Conservation (phyloP, 2,113 vertebrate genomes). For the Chaetodon trifascialis region DNA sequence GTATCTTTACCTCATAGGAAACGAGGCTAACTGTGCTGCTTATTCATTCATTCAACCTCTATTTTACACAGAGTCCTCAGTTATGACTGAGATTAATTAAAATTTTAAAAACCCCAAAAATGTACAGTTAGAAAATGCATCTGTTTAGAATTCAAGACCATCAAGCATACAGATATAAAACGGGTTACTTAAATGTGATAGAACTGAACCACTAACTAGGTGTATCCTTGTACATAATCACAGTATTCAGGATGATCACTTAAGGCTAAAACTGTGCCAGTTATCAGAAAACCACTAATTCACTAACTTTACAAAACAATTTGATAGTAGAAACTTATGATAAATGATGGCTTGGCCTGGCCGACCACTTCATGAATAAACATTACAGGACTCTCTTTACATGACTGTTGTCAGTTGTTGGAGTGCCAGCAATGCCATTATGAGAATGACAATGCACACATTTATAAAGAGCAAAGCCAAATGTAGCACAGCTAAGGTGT, state of each 20-base stretch:
- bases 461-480: background rate
- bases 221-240: background rate
- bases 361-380: background rate
- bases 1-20: background rate
- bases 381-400: background rate
- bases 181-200: background rate
- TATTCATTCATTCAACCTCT: conserved; percentile 6
- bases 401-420: background rate
- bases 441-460: background rate
- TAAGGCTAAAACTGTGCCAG: background rate
- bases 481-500: no score
- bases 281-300: background rate
- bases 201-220: background rate
- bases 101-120: background rate
- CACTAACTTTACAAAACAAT: background rate
- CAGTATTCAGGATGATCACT: background rate
- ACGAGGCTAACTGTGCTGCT: background rate
- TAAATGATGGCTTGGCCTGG: background rate
- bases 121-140: background rate
- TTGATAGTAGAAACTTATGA: background rate
- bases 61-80: background rate
- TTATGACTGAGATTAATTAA: background rate
- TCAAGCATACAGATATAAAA: background rate
- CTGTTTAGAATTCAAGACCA: background rate
- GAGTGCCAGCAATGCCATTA: background rate